A percentile compares a stretch with the other conserved stretches of the same genome.
Conservation (phyloP, 2,888 invertebrate genomes). For the Atrina japonica region DNA sequence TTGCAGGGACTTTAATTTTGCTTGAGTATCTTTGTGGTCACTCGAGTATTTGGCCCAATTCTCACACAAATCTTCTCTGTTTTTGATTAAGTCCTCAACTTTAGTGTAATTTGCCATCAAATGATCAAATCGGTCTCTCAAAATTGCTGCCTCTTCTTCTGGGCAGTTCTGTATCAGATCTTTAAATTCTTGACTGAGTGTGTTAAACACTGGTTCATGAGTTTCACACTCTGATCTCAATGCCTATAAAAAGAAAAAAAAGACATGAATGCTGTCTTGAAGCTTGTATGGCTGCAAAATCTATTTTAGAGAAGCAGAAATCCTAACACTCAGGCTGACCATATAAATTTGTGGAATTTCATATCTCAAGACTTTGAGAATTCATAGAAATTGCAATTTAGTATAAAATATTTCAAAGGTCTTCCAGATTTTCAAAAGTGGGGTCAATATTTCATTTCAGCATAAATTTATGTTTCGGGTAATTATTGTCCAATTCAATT, state of each 20-base stretch:
- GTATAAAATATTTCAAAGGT: too few species aligned
- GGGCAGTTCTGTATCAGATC: conserved; percentile 86
- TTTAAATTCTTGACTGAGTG: conserved; percentile 92
- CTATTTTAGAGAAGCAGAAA: too few species aligned
- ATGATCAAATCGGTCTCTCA: conserved; percentile 89
- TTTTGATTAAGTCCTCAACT: conserved; percentile 73
- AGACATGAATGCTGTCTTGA: too few species aligned
- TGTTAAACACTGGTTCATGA: conserved; percentile 88
- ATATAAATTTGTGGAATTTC: too few species aligned
- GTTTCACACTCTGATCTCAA: conserved; percentile 92
- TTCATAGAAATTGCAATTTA: too few species aligned
- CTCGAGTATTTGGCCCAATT: conserved; percentile 88
- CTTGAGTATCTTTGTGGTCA: conserved; percentile 90
- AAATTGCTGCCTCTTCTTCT: conserved; percentile 87
- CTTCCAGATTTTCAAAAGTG: too few species aligned
- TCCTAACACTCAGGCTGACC: too few species aligned
- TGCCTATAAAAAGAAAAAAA: conserved; percentile 83
- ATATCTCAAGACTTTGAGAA: too few species aligned
- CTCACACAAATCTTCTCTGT: conserved; percentile 75
- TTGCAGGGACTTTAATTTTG: conserved; percentile 89
- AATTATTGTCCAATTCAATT: too few species aligned
- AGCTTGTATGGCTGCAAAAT: too few species aligned
- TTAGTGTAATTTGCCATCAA: conserved; percentile 89
- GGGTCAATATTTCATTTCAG: too few species aligned
- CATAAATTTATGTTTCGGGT: too few species aligned